phyloP scores from a whole-genome alignment of 2,797 vertebrate genomes.

The Aratinga solstitialis region DNA sequence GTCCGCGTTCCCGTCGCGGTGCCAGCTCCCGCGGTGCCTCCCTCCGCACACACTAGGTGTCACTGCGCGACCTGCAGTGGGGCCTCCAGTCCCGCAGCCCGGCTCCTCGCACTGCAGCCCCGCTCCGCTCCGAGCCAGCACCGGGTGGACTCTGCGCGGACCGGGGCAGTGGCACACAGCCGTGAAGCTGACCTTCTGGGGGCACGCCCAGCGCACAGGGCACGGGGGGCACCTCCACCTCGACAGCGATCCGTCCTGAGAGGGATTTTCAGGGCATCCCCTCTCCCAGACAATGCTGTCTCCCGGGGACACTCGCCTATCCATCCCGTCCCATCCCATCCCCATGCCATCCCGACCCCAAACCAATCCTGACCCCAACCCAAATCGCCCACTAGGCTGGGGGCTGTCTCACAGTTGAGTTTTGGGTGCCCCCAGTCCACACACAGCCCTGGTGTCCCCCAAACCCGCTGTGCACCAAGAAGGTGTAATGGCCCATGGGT shows the following conservation, averaged over 20 bases:
- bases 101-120: background rate
- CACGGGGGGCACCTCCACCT: background rate
- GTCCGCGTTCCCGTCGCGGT: background rate
- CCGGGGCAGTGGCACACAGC: background rate
- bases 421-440: background rate
- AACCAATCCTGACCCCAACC: background rate
- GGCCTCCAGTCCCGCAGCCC: background rate
- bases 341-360: background rate
- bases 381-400: background rate
- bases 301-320: background rate
- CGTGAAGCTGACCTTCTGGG: background rate
- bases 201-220: background rate
- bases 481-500: rapidly evolving
- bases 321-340: background rate
- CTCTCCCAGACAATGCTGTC: background rate
- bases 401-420: background rate
- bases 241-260: background rate
- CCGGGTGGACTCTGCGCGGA: background rate
- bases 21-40: background rate
- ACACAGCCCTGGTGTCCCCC: background rate
- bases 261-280: background rate
- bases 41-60: background rate
- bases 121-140: background rate
- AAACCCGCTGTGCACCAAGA: rapidly evolving
- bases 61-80: background rate